Conservation (phyloP, 2,888 invertebrate species). For the Ophion ventricosus region DNA sequence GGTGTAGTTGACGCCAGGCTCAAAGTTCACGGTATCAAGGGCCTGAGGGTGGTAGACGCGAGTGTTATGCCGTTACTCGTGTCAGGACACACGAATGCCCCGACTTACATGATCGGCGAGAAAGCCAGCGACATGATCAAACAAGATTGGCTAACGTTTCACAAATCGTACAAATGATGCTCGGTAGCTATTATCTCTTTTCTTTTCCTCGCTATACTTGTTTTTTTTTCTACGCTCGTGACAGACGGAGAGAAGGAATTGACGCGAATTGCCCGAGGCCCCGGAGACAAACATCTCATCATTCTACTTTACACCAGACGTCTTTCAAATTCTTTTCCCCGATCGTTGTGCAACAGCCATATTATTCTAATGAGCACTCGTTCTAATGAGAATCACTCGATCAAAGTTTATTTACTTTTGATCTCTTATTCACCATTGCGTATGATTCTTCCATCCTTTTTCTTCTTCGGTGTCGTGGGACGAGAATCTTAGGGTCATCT, state of each 20-base stretch:
- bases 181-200: not conserved
- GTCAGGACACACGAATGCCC: constrained; percentile 86
- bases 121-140: constrained; percentile 86
- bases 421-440: too few relatives aligned
- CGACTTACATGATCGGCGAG: constrained; percentile 86
- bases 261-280: not conserved
- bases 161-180: constrained; percentile 12
- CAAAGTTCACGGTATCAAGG: constrained; percentile 84
- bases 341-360: not conserved
- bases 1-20: constrained; percentile 84
- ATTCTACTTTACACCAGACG: not conserved
- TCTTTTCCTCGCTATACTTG: not conserved
- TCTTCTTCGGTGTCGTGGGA: too few relatives aligned
- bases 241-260: not conserved
- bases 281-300: not conserved
- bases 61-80: constrained; percentile 86
- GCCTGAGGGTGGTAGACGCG: constrained; percentile 86
- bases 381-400: too few relatives aligned
- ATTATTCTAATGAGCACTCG: not conserved
- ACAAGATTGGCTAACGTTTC: constrained; percentile 77
- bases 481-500: too few relatives aligned
- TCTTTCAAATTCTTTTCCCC: not conserved
- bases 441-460: too few relatives aligned
- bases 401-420: too few relatives aligned
- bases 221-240: not conserved